Evolutionary conservation across 2,888 invertebrate species (phyloP).

Genomic region (Plebejus melissa): DNA sequence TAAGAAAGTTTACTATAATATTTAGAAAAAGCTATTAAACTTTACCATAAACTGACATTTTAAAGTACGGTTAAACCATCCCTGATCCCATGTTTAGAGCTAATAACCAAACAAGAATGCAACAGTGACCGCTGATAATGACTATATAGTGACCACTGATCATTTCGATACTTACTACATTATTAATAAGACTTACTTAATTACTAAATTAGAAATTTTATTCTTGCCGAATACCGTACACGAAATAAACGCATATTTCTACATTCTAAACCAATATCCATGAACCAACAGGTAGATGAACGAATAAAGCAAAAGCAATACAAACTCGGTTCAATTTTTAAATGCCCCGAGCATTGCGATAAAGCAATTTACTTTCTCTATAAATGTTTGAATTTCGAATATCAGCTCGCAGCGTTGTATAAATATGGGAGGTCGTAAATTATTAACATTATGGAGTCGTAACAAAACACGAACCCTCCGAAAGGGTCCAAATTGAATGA

Average conservation of each 20-base stretch:
- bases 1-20: too few relatives aligned
- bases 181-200: too few relatives aligned
- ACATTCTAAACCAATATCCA: neutral
- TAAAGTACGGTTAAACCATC: too few relatives aligned
- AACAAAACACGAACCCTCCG: constrained; percentile 4
- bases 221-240: neutral
- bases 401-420: neutral
- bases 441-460: neutral
- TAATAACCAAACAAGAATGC: neutral
- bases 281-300: neutral
- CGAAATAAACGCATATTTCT: neutral
- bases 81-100: too few relatives aligned
- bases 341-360: neutral
- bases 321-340: constrained; percentile 1
- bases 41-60: too few relatives aligned
- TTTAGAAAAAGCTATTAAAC: too few relatives aligned
- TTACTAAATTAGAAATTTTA: neutral
- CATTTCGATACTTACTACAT: too few relatives aligned
- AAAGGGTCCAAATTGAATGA: constrained; percentile 7
- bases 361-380: constrained; percentile 9
- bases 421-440: neutral
- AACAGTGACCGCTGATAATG: neutral
- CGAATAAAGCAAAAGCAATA: constrained; percentile 9
- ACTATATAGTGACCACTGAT: too few relatives aligned
- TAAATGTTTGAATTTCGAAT: constrained; percentile 13